Percentiles rank a stretch among this genome's conserved stretches.
phyloP scores from a whole-genome alignment of 37 sponge, comb jelly and placozoan genomes.

The Oscarella lobularis region DNA sequence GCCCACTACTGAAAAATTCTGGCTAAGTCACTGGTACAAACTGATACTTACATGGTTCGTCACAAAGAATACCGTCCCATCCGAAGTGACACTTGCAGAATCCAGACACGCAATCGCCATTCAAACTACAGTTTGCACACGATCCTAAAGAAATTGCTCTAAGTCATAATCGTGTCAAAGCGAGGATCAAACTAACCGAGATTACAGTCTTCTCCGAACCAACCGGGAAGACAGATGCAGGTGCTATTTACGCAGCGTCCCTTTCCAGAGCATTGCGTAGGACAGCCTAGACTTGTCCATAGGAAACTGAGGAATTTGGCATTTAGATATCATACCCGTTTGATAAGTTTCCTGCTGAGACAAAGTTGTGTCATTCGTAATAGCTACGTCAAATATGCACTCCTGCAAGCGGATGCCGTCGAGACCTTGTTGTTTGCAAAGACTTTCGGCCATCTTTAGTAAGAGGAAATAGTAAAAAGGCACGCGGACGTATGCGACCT shows the following conservation, averaged over 20 bases:
- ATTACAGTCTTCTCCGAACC: neutral
- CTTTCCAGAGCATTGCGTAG: neutral
- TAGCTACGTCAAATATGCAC: neutral
- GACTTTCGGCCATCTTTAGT: neutral
- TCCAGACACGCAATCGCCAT: neutral
- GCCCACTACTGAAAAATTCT: no score
- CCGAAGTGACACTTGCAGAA: neutral
- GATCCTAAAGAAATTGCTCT: slow-evolving; percentile 1
- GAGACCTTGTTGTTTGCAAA: neutral
- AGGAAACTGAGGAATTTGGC: no score
- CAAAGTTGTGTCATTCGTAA: neutral
- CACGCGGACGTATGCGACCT: neutral
- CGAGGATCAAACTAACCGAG: no score
- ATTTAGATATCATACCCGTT: no score
- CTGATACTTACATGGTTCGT: neutral
- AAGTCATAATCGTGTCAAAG: no score
- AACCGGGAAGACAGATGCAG: neutral
- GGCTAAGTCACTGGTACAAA: no score
- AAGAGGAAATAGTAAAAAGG: neutral
- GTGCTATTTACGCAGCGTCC: neutral
- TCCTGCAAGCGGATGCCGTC: neutral
- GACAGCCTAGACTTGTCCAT: neutral
- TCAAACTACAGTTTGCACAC: neutral
- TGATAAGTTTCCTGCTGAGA: neutral
- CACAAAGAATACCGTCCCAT: neutral